Percentiles rank a stretch among this genome's conserved stretches.
These are phyloP conservation scores for Fistularia tabacaria DNA, from an alignment of 2,797 vertebrate species.

Conservation along the genomic window DNA sequence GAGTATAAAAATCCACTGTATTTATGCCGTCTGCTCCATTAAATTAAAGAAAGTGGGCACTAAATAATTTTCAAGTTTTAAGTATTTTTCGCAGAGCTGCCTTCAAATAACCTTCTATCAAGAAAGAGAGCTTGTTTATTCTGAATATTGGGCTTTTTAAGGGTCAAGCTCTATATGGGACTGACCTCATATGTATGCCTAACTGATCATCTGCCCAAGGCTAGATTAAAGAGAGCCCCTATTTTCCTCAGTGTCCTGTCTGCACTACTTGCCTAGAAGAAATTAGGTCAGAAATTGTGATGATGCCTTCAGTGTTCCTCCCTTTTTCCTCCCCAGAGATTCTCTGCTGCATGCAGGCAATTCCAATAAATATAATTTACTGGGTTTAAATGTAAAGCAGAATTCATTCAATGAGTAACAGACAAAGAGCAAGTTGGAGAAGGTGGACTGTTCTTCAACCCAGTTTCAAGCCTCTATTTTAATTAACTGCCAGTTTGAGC, in stretches of 20 bases:
- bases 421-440: background rate
- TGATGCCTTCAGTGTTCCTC: conserved; percentile 27
- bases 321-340: conserved; percentile 24
- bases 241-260: conserved; percentile 31
- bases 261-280: conserved; percentile 22
- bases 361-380: conserved; percentile 1
- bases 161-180: conserved; percentile 11
- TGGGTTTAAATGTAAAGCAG: background rate
- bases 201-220: conserved; percentile 11
- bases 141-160: background rate
- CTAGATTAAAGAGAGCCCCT: conserved; percentile 20
- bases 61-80: too few relatives aligned
- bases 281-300: conserved; percentile 50
- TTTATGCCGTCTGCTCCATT: too few relatives aligned
- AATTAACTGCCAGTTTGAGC: conserved; percentile 10
- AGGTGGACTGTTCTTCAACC: conserved; percentile 23
- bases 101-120: too few relatives aligned
- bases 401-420: too few relatives aligned
- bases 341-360: conserved; percentile 10
- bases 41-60: too few relatives aligned
- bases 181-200: conserved; percentile 19
- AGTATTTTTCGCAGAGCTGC: too few relatives aligned
- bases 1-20: too few relatives aligned
- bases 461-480: conserved; percentile 13
- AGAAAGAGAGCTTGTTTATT: too few relatives aligned